Percentiles rank a stretch among this genome's conserved stretches.
Conservation (phyloP, 2,113 vertebrate genomes). For the Pluvianellus socialis region DNA sequence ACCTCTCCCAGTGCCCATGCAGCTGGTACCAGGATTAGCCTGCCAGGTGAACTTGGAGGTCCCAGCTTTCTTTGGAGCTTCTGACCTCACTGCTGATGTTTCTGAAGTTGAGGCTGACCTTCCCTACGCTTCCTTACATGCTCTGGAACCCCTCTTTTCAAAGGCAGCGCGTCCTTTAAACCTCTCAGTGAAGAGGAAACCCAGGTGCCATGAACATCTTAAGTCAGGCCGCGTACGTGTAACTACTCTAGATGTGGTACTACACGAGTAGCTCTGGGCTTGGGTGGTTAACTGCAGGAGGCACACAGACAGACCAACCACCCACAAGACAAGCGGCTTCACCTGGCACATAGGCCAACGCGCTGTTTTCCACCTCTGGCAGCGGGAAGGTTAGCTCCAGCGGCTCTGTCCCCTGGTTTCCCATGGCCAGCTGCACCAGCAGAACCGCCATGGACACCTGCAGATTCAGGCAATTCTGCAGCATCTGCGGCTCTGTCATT, state of each 20-base stretch:
- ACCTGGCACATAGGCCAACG: conserved; percentile 93
- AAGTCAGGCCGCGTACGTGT: too few species aligned
- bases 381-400: conserved; percentile 86
- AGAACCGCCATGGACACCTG: conserved; percentile 93
- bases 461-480: conserved; percentile 94
- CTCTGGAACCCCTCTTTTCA: too few species aligned
- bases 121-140: too few species aligned
- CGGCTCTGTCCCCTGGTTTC: conserved; percentile 84
- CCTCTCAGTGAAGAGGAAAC: too few species aligned
- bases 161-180: too few species aligned
- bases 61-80: too few species aligned
- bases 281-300: background rate
- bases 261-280: background rate
- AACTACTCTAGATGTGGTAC: too few species aligned
- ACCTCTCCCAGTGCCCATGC: background rate
- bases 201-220: too few species aligned
- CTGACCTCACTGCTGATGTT: too few species aligned
- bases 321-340: background rate
- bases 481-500: conserved; percentile 89
- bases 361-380: conserved; percentile 77
- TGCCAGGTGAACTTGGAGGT: too few species aligned
- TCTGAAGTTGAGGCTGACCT: too few species aligned
- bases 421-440: conserved; percentile 88
- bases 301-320: background rate
- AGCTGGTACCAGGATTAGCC: too few species aligned